These are phyloP conservation scores for Rambutsinella grinnellia DNA, from an alignment of 2,888 invertebrate species.

Conservation along the genomic window DNA sequence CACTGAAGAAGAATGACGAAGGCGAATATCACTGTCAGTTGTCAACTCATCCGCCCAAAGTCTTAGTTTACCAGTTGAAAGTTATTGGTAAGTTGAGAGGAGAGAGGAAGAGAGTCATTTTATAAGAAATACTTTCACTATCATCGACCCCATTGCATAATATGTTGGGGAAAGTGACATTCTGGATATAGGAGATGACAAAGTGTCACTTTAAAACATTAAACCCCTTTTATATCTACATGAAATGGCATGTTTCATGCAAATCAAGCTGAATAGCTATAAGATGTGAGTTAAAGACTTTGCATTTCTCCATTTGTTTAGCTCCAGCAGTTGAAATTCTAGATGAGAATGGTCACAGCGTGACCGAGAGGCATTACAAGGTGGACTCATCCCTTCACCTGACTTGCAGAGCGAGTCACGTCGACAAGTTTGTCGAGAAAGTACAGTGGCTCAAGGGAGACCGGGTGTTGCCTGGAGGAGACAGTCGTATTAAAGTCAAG, in stretches of 20 bases:
- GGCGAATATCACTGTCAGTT: conserved; percentile 78
- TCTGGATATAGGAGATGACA: too few relatives aligned
- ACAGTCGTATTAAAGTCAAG: conserved; percentile 65
- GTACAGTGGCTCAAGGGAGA: conserved; percentile 64
- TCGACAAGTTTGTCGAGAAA: conserved; percentile 56
- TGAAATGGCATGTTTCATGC: too few relatives aligned
- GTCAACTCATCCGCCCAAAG: conserved; percentile 76
- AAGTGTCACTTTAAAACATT: too few relatives aligned
- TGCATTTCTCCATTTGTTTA: too few relatives aligned
- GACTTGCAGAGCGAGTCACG: conserved; percentile 63
- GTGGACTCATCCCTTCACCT: conserved; percentile 65
- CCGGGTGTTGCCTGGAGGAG: conserved; percentile 59
- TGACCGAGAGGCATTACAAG: conserved; percentile 75
- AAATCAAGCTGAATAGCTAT: too few relatives aligned
- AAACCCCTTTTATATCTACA: too few relatives aligned
- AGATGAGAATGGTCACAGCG: conserved; percentile 74
- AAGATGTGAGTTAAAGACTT: too few relatives aligned
- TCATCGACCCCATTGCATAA: too few relatives aligned
- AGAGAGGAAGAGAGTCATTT: too few relatives aligned
- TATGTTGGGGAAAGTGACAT: too few relatives aligned
- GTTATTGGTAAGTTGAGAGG: conserved; percentile 73
- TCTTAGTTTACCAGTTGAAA: conserved; percentile 74
- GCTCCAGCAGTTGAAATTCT: conserved; percentile 75
- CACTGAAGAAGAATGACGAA: conserved; percentile 74
- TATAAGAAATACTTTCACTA: too few relatives aligned